These are phyloP conservation scores for Orestias chungarensis DNA, from an alignment of 2,797 vertebrate species.

Conservation along the genomic window DNA sequence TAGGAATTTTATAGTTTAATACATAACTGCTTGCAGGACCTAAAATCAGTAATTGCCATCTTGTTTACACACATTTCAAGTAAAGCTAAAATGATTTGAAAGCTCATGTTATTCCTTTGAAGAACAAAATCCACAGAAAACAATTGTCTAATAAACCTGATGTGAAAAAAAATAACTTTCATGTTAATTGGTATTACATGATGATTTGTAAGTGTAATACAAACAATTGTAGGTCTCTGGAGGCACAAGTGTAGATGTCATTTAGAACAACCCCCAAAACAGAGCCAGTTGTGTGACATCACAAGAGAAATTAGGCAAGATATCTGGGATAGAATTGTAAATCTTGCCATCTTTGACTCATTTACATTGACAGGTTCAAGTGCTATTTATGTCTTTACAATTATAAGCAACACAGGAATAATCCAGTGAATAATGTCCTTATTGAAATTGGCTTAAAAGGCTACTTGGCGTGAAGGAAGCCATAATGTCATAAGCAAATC, in stretches of 20 bases:
- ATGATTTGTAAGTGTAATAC: neutral
- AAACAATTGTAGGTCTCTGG: neutral
- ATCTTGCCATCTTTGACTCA: neutral
- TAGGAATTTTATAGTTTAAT: neutral
- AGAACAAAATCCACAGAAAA: neutral
- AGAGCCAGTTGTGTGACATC: neutral
- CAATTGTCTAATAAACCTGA: neutral
- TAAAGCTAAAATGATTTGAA: neutral
- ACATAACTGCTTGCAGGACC: neutral
- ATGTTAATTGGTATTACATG: neutral
- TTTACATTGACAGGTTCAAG: too few relatives aligned
- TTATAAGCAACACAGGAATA: too few relatives aligned
- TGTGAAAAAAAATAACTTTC: neutral
- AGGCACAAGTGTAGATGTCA: neutral
- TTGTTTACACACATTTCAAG: neutral
- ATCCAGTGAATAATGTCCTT: neutral
- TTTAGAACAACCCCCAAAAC: neutral
- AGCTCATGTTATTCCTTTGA: neutral
- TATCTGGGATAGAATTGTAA: neutral
- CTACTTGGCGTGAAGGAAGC: neutral
- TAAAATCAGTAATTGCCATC: conserved; percentile 1
- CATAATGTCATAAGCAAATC: neutral
- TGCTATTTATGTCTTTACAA: too few relatives aligned
- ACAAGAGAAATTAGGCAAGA: neutral
- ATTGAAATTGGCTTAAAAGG: neutral